Base-by-base conservation (phyloP, 1,140 invertebrate genomes). In the Trachymyrmex cornetzi region DNA sequence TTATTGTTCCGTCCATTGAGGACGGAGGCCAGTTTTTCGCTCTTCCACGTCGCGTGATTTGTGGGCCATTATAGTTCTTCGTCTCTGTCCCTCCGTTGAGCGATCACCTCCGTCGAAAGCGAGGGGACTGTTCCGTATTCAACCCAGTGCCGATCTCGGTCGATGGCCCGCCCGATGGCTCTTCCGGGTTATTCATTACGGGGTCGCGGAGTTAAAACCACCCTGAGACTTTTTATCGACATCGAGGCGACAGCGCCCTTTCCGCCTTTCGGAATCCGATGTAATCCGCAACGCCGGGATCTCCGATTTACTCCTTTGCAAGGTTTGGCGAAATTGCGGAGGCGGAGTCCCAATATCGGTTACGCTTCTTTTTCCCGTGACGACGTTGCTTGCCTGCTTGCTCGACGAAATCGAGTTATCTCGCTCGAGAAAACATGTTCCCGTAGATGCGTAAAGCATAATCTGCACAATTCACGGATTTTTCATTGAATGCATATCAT, bases 141-240 rank as follows among this genome's bases (percentile, higher is more conserved):
- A 55, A 38, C 6, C 34, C 50, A 55, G n/a, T 55, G 30, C 66
- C 89, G 84, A 90, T 88, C 89, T 84, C 87, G 82, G 84, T 88
- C 89, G 89, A 90, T 67, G 80, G 71, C 86, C 88, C 89, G 88
- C 86, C 88, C 89, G 89, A 80, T 74, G 77, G 87, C 87, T 69
- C 79, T 91, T 90, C 90, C 89, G 90, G 90, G 87, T 87, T 91
- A 91, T 91, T 91, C 90, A 88, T 91, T 91, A 90, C 79, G 55
- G 50, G 82, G 61, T 88, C 89, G 71, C n/a, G 69, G 64, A 61
- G 64, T 75, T 88, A 89, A 90, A 90, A 84, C 79, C 82, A 84
- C 22, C 74, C 87, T 82, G 34, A 34, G 55, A 69, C 57, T 75
- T 87, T 82, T 84, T 74, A 84, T 6, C 85, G 77, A 55, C n/a